Evolutionary conservation across 2,888 invertebrate genomes (phyloP).

Genomic region (Ectemnius lituratus): DNA sequence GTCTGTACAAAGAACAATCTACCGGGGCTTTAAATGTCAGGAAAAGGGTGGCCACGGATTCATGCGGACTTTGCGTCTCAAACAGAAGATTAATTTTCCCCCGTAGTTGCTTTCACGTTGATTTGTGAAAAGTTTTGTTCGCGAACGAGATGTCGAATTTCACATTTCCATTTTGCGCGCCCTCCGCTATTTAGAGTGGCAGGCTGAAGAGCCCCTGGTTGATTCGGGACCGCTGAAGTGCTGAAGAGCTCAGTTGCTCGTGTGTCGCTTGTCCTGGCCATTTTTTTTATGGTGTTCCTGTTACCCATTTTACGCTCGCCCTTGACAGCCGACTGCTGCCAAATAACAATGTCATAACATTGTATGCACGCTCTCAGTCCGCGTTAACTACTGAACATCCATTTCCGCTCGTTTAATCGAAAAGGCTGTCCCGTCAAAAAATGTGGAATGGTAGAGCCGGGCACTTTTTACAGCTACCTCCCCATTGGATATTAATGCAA

Average conservation of each 20-base stretch:
- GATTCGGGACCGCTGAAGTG: constrained; percentile 45
- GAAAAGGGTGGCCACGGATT: too few relatives aligned
- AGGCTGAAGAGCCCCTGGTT: constrained; percentile 54
- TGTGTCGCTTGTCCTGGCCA: not conserved
- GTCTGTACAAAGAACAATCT: too few relatives aligned
- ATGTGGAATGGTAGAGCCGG: too few relatives aligned
- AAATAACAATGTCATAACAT: constrained; percentile 5
- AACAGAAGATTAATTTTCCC: not conserved
- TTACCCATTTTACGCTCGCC: not conserved
- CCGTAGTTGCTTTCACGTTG: not conserved
- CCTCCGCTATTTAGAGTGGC: constrained; percentile 35
- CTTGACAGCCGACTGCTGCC: not conserved
- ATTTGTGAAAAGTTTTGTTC: constrained; percentile 24
- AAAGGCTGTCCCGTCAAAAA: not conserved
- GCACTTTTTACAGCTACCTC: too few relatives aligned
- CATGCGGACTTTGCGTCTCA: too few relatives aligned
- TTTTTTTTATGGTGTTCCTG: constrained; percentile 2
- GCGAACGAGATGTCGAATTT: constrained; percentile 42
- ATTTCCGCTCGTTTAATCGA: not conserved
- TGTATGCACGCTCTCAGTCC: not conserved
- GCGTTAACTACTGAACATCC: constrained; percentile 1
- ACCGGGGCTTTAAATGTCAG: too few relatives aligned
- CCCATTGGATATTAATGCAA: not conserved
- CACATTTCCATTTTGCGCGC: constrained; percentile 58
- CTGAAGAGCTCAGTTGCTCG: constrained; percentile 16